A percentile compares a stretch with the other conserved stretches of the same genome.
Evolutionary conservation across 2,797 vertebrate genomes (phyloP).

Genomic region (Euphonia xanthogaster): DNA sequence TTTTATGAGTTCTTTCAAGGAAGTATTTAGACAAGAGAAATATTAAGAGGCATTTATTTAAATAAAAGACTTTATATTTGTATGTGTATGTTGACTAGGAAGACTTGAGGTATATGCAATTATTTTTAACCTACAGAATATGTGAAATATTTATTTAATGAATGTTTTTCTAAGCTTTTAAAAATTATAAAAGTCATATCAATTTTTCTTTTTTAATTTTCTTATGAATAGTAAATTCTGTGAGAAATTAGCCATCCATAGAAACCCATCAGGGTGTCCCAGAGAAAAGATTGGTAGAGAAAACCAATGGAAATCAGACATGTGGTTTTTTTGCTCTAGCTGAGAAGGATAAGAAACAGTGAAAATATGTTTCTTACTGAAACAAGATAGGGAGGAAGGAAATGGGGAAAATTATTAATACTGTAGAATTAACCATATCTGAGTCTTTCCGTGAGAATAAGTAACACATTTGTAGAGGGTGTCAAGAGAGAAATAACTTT

Average conservation of each 20-base stretch:
- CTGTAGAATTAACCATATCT: neutral
- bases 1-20: neutral
- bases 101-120: neutral
- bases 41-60: neutral
- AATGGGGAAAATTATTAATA: neutral
- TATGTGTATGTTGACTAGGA: neutral
- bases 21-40: neutral
- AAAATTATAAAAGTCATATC: neutral
- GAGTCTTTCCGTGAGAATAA: neutral
- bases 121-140: neutral
- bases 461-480: rapidly evolving
- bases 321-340: neutral
- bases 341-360: neutral
- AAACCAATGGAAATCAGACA: neutral
- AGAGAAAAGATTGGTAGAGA: neutral
- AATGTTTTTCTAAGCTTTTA: neutral
- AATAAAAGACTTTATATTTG: neutral
- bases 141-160: neutral
- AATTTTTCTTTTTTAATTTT: neutral
- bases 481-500: neutral
- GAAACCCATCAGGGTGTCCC: neutral
- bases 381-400: neutral
- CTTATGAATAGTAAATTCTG: neutral
- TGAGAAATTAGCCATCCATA: neutral
- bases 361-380: neutral